Conservation (phyloP, 2,888 invertebrate species). For the Phyllotreta striolata region DNA sequence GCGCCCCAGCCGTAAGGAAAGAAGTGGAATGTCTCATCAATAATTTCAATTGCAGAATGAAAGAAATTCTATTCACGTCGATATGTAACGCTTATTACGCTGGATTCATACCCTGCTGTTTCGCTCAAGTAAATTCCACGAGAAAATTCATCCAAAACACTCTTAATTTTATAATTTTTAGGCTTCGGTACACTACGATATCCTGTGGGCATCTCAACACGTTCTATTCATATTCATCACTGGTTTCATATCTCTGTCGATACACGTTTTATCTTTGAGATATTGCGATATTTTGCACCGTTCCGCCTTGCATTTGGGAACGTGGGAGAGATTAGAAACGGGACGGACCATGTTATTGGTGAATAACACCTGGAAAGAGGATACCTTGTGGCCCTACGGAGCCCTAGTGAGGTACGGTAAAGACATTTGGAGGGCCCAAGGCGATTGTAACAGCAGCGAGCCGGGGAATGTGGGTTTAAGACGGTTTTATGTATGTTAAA, state of each 20-base stretch:
- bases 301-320: conserved; percentile 88
- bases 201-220: conserved; percentile 84
- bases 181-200: conserved; percentile 80
- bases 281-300: conserved; percentile 92
- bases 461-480: conserved; percentile 84
- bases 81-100: conserved; percentile 87
- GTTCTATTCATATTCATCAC: conserved; percentile 85
- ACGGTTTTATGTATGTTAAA: conserved; percentile 83
- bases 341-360: conserved; percentile 52
- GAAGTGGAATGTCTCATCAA: conserved; percentile 86
- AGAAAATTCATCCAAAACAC: too few species aligned
- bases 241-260: conserved; percentile 79
- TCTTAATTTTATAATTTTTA: conserved; percentile 56
- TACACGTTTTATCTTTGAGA: conserved; percentile 69
- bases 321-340: conserved; percentile 68
- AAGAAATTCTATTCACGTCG: conserved; percentile 82
- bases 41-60: conserved; percentile 90
- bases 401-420: conserved; percentile 77
- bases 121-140: conserved; percentile 74
- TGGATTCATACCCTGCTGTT: conserved; percentile 88
- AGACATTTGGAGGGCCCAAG: conserved; percentile 77
- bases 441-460: conserved; percentile 84
- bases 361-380: conserved; percentile 51
- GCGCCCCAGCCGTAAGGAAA: conserved; percentile 74
- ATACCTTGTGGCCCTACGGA: conserved; percentile 77